Evolutionary conservation across 2,888 invertebrate species (phyloP).

Genomic region (Neoascia interrupta): DNA sequence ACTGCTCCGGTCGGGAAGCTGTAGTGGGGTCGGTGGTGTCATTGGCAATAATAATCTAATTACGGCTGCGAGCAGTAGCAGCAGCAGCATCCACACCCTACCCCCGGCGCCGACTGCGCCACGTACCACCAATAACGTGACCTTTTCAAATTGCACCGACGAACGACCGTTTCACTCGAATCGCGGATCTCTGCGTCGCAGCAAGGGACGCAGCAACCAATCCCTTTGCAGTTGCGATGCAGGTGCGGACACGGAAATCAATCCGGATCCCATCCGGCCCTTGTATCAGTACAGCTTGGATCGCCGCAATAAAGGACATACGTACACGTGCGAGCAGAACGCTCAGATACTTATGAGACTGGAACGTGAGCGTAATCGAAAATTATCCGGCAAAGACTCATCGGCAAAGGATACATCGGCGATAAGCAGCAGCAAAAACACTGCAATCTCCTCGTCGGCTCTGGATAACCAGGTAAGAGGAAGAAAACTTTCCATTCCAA

Average conservation of each 20-base stretch:
- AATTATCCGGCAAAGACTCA: constrained; percentile 72
- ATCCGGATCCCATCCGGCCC: constrained; percentile 78
- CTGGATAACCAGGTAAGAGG: constrained; percentile 73
- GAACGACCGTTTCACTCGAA: constrained; percentile 72
- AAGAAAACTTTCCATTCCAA: neutral
- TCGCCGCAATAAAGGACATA: constrained; percentile 79
- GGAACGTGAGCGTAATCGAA: constrained; percentile 78
- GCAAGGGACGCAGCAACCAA: constrained; percentile 79
- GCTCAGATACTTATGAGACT: constrained; percentile 80
- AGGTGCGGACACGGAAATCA: constrained; percentile 78
- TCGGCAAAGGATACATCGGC: constrained; percentile 51
- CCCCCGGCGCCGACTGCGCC: constrained; percentile 46
- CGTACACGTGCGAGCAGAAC: constrained; percentile 81
- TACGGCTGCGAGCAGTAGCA: constrained; percentile 56
- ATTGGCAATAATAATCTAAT: constrained; percentile 70
- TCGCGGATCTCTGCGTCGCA: constrained; percentile 77
- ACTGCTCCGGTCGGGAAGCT: constrained; percentile 72
- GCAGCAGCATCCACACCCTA: constrained; percentile 70
- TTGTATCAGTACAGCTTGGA: constrained; percentile 81
- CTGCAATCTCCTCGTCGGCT: constrained; percentile 49
- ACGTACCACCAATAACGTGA: constrained; percentile 74
- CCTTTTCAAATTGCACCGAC: constrained; percentile 77
- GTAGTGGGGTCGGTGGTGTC: constrained; percentile 70
- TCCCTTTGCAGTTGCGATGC: constrained; percentile 79
- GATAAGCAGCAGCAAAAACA: constrained; percentile 22